phyloP scores from a whole-genome alignment of 2,797 vertebrate genomes.

The Thunnus albacares region DNA sequence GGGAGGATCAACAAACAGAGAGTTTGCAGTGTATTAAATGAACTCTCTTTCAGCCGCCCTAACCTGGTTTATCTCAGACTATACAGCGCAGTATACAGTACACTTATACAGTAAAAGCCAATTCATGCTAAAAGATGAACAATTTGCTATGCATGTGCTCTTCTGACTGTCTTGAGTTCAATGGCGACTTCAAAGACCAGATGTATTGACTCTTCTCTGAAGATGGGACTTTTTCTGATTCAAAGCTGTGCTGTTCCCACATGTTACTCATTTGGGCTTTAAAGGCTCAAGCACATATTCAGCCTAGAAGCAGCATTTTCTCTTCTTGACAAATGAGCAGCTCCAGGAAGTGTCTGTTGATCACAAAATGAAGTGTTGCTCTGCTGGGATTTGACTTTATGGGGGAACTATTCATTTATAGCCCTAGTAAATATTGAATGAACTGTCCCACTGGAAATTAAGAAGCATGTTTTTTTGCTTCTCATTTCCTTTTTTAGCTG shows the following conservation, averaged over 20 bases:
- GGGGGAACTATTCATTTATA: not conserved
- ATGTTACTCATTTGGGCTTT: conserved; percentile 16
- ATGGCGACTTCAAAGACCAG: not conserved
- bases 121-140: conserved; percentile 2
- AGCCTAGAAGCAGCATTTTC: conserved; percentile 1
- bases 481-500: not conserved
- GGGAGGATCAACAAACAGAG: conserved; percentile 32
- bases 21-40: conserved; percentile 20
- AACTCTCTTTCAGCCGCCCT: conserved; percentile 1
- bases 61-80: conserved; percentile 11
- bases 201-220: not conserved
- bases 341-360: conserved; percentile 15
- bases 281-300: conserved; percentile 15
- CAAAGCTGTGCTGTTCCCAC: not conserved
- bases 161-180: not conserved
- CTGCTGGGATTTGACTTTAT: conserved; percentile 17
- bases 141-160: not conserved
- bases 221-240: not conserved
- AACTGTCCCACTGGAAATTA: conserved; percentile 4
- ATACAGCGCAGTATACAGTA: not conserved
- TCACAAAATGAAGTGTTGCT: conserved; percentile 15
- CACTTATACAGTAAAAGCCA: not conserved
- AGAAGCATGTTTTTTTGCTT: not conserved
- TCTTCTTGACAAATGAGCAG: conserved; percentile 1
- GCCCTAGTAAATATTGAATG: conserved; percentile 23